phyloP scores from a whole-genome alignment of 37 sponge, comb jelly and placozoan species.

The Aplysina aerophoba region DNA sequence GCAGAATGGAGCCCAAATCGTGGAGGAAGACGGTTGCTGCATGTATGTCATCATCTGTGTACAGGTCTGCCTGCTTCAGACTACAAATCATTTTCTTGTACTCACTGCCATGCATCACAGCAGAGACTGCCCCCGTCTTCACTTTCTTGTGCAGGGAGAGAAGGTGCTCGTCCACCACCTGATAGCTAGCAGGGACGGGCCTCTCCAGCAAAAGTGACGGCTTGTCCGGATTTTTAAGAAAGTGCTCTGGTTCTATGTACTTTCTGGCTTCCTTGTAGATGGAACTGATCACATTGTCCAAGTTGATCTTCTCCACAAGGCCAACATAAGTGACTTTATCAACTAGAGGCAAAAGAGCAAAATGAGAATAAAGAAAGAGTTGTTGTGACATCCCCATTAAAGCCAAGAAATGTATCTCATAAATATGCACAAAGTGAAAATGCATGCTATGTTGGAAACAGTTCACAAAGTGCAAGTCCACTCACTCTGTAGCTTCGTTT shows the following conservation, averaged over 20 bases:
- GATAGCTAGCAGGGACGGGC: slow-evolving; percentile 87
- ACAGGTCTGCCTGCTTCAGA: slow-evolving; percentile 66
- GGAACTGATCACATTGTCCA: slow-evolving; percentile 66
- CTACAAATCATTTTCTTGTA: slow-evolving; percentile 66
- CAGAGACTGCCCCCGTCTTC: slow-evolving; percentile 17
- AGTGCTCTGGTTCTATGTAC: slow-evolving; percentile 36
- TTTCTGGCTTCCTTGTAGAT: slow-evolving; percentile 83
- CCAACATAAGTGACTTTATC: slow-evolving; percentile 63
- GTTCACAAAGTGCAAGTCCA: background rate
- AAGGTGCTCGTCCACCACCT: slow-evolving; percentile 69
- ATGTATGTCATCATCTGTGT: slow-evolving; percentile 77
- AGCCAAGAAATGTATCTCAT: too few relatives aligned
- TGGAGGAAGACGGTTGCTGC: slow-evolving; percentile 85
- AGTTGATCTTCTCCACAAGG: slow-evolving; percentile 59
- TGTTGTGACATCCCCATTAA: too few relatives aligned
- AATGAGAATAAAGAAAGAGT: too few relatives aligned
- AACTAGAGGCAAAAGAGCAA: slow-evolving; percentile 4
- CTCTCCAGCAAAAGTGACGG: slow-evolving; percentile 56
- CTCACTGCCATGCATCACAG: slow-evolving; percentile 73
- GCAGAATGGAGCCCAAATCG: slow-evolving; percentile 81
- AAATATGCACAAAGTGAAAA: background rate
- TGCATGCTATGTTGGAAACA: background rate
- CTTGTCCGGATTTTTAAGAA: background rate
- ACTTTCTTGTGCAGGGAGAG: slow-evolving; percentile 47
- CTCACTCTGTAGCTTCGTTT: slow-evolving; percentile 57